Base-by-base conservation (phyloP, 2,888 invertebrate species). In the Platycheirus albimanus region DNA sequence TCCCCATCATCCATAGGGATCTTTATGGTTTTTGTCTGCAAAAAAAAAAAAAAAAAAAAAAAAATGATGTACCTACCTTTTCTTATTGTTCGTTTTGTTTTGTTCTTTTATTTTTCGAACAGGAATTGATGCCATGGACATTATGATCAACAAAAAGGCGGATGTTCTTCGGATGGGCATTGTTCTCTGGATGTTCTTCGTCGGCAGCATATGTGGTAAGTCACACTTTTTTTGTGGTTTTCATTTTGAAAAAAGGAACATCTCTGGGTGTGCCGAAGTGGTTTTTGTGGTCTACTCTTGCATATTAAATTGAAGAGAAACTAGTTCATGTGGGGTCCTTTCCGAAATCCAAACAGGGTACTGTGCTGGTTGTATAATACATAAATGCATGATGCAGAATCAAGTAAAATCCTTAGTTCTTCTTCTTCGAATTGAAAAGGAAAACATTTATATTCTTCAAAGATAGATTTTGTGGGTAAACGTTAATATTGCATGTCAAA, bases 101-200 rank as follows among this genome's bases (percentile, higher is more conserved):
- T 45, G 58, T 49, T 33, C 67, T 52, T 36, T 45, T 63, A 38
- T 72, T 38, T 69, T 17, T 33, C 36, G 71, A 77, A 72, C 83
- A 78, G 78, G 72, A 83, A 83, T 83, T 83, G 83, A 83, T 83
- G 83, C 78, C 78, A 83, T 83, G 83, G 78, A 83, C 72, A 78
- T 83, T 83, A 83, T 83, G 83, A 83, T 83, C 56, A 83, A 83
- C 83, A 77, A 72, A 78, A 83, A 83, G 54, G 83, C 78, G 72
- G 83, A 83, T 83, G 63, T 83, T 54, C 78, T 83, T 74, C 83
- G 78, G 72, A 78, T 74, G 83, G 78, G 72, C 69, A 74, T 83
- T 77, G 63, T 83, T 64, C 78, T 83, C 10, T 74, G 72, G 83
- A 74, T 83, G 72, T 78, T 83, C 56, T 63, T 83, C 51, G 69